Percentiles rank a stretch among this genome's conserved stretches.
phyloP scores from a whole-genome alignment of 2,113 vertebrate species.

The Sapajus apella region DNA sequence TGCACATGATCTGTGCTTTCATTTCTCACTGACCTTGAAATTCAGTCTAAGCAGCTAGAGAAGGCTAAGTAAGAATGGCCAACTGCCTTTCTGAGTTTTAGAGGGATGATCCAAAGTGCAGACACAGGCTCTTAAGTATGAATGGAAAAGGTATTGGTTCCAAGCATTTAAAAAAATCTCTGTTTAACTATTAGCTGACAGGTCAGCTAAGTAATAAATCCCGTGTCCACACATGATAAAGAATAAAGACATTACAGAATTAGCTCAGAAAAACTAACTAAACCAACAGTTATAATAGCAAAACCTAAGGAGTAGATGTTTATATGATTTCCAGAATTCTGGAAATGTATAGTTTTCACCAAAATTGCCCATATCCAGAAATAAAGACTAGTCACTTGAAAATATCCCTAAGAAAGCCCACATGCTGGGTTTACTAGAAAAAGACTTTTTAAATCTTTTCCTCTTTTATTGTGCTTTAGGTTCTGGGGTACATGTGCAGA shows the following conservation, averaged over 20 bases:
- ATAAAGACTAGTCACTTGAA: background rate
- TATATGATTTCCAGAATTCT: background rate
- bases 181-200: background rate
- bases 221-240: background rate
- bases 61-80: background rate
- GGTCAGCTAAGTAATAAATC: background rate
- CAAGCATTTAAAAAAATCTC: background rate
- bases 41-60: background rate
- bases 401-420: background rate
- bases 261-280: background rate
- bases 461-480: too few relatives aligned
- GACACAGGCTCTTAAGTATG: background rate
- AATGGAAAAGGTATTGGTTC: background rate
- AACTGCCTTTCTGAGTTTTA: background rate
- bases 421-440: background rate
- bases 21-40: background rate
- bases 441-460: background rate
- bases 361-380: background rate
- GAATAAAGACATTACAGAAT: background rate
- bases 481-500: too few relatives aligned
- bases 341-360: background rate
- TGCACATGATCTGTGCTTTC: background rate
- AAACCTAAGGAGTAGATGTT: rapidly evolving
- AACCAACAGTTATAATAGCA: background rate
- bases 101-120: background rate